Evolutionary conservation across 2,797 vertebrate species (phyloP), one percentile per base, ranked within the genome.

Genomic region (Sebastiscus tertius): DNA sequence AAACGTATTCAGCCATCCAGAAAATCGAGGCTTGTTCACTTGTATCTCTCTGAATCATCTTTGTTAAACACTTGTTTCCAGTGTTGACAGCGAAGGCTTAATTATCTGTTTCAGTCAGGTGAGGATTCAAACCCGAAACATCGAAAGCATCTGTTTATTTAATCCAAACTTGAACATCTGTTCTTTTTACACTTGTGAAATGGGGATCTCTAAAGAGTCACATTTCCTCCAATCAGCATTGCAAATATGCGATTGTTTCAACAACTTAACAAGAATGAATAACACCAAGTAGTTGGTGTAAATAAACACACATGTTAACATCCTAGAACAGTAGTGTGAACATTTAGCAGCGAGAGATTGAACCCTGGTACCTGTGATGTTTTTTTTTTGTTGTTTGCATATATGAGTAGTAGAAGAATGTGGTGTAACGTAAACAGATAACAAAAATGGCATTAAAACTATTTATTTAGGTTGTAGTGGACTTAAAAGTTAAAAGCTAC

Each of bases 121-220:
- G 75, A 67, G 55, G 65, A 70, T 72, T 79, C 63, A 73, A 42
- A 72, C 63, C 39, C 2, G 0, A 39, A 66, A 71, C 72, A 55
- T n/a, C 1, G 1, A 49, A 61, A 42, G 42, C 64, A 59, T 67
- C 68, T 74, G 75, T 75, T 73, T 34, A 31, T 70, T 55, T 56
- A 27, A 59, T 49, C 62, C 74, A 62, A 66, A 70, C 62, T 11
- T 24, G 33, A 82, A 60, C 80, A 88, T 77, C 79, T 82, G 88
- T 10, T 85, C 46, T 2, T 52, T 66, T 42, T 56, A 31, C 66
- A 63, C 8, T 49, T 74, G 56, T 29, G 29, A 42, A 56, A 71
- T 18, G n/a, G 2, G 18, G 20, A 59, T 79, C 67, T 67, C 56
- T 26, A 3, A 42, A 72, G 72, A 69, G 24, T 70, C 18, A 34